Conservation (phyloP, 2,888 invertebrate genomes). For the Ellobium chinense region DNA sequence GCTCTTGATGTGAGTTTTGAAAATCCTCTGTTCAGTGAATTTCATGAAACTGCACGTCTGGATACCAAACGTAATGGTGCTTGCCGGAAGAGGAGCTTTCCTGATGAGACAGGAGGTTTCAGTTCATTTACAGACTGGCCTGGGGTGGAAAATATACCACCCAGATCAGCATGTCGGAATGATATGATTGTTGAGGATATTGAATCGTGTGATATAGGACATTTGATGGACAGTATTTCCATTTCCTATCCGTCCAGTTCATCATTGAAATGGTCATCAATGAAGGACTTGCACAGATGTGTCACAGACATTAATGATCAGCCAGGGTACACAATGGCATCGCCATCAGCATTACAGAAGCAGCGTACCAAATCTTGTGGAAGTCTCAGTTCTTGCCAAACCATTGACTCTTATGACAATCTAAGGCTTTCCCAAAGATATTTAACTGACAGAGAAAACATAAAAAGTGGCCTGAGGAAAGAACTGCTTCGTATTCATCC, state of each 20-base stretch:
- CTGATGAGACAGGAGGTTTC: not conserved
- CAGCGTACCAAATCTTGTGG: constrained; percentile 18
- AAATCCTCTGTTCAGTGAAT: not conserved
- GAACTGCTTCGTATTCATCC: not conserved
- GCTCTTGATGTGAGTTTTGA: not conserved
- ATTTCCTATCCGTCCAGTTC: constrained; percentile 36
- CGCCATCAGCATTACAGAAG: not conserved
- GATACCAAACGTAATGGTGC: not conserved
- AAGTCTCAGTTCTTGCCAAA: not conserved
- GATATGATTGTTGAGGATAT: constrained; percentile 49
- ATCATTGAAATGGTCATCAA: constrained; percentile 12
- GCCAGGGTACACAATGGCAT: not conserved
- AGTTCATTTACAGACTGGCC: not conserved
- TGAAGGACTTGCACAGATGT: constrained; percentile 17
- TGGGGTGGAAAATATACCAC: too few relatives aligned
- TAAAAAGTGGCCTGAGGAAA: not conserved
- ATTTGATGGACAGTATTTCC: constrained; percentile 26
- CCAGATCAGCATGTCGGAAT: not conserved
- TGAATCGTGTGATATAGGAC: constrained; percentile 30
- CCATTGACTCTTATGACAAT: not conserved
- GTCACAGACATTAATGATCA: not conserved
- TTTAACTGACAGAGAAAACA: not conserved
- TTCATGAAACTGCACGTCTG: not conserved
- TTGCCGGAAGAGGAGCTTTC: not conserved
- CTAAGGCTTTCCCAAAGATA: not conserved